These are phyloP conservation scores for Falco cherrug DNA, from an alignment of 2,797 vertebrate genomes.

Conservation along the genomic window DNA sequence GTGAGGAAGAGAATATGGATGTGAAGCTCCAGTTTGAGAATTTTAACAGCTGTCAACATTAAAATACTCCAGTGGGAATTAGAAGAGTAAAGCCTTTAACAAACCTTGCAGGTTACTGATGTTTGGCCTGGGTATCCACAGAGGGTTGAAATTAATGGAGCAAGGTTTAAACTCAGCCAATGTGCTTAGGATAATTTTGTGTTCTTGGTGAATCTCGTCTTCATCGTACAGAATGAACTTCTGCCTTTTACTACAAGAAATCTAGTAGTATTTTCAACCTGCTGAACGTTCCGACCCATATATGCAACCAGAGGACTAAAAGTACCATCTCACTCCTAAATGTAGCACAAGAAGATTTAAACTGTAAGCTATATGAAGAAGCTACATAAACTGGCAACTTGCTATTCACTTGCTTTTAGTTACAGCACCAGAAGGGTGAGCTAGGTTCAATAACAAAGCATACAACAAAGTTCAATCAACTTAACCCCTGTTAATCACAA, in stretches of 20 bases:
- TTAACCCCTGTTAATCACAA: background rate
- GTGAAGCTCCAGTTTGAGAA: conserved; percentile 68
- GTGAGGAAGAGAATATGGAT: conserved; percentile 58
- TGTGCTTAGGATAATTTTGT: conserved; percentile 42
- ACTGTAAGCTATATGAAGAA: background rate
- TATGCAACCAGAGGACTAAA: background rate
- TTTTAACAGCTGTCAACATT: conserved; percentile 75
- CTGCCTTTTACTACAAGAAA: background rate
- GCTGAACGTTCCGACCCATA: background rate
- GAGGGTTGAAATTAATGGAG: conserved; percentile 64
- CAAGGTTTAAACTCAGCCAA: conserved; percentile 48
- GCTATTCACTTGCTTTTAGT: background rate
- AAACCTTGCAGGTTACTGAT: conserved; percentile 69
- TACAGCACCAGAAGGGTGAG: background rate
- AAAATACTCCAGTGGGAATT: conserved; percentile 66
- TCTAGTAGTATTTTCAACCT: background rate
- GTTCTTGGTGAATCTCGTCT: conserved; percentile 38
- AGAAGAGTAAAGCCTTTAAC: conserved; percentile 67
- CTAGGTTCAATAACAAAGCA: background rate
- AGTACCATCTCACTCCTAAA: background rate
- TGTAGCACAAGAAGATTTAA: background rate
- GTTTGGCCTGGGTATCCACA: conserved; percentile 39
- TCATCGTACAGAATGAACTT: conserved; percentile 18
- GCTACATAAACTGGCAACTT: background rate
- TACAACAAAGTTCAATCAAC: background rate